Evolutionary conservation across 2,888 invertebrate species (phyloP), one percentile per base, ranked within the genome.

Genomic region (Diplazon laetatorius): DNA sequence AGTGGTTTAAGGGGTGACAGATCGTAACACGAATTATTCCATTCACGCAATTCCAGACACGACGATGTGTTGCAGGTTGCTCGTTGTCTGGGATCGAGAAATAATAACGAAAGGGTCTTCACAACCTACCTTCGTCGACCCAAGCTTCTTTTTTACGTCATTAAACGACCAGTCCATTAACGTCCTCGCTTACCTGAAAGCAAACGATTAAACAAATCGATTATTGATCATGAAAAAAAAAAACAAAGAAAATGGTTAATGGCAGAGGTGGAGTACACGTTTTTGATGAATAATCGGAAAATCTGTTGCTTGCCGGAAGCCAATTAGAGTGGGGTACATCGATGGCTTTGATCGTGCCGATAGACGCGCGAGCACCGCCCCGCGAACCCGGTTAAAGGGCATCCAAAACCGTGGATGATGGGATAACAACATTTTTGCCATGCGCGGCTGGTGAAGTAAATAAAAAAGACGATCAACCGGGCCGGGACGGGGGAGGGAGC

Each of bases 391-490:
- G 76, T 71, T 72, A 74, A 80, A 72, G 60, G 60, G 25, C 22
- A 70, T 80, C n/a, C n/a, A n/a, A 77, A 82, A 82, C 81, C 74
- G 66, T 62, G 57, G 76, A 76, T 76, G 79, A 63, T 9, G 69
- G 35, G 48, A 22, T 14, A 20, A 22, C 44, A 14, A 68, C 72
- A 65, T 65, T 55, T 69, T 65, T 42, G 69, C 50, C 48, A 69
- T 39, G 62, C 35, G 63, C 62, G 37, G 66, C 46, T 12, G 66
- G 37, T 1, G 18, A 59, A 74, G 59, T 70, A 74, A 78, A 77
- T 81, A 82, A 80, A 82, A 83, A 83, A 35, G 39, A 74, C 73
- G 69, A 72, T 55, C 76, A 78, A 80, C 76, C 72, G 81, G 69
- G 78, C 48, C 55, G 44, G 74, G 52, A 55, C 60, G 62, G 22